A percentile compares a stretch with the other conserved stretches of the same genome.
phyloP scores from a whole-genome alignment of 2,888 invertebrate species.

The Lycocerus yunnanus region DNA sequence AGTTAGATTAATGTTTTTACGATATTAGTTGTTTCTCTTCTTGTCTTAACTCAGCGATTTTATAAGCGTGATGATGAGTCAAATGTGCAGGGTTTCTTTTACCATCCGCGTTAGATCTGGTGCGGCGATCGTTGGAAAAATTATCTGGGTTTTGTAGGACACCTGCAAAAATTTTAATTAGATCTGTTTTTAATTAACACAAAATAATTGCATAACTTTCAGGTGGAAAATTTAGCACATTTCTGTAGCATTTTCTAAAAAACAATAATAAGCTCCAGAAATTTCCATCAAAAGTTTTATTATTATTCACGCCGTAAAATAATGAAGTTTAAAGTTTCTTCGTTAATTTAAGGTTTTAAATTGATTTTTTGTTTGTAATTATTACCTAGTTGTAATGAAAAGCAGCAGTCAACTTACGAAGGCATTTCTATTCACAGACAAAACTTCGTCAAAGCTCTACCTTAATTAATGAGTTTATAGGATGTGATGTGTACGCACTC shows the following conservation, averaged over 20 bases:
- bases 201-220: neutral
- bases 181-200: neutral
- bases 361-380: constrained; percentile 36
- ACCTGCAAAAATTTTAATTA: neutral
- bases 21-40: constrained; percentile 49
- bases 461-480: constrained; percentile 52
- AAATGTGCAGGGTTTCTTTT: constrained; percentile 3
- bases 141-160: neutral
- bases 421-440: constrained; percentile 43
- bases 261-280: neutral
- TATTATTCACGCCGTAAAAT: neutral
- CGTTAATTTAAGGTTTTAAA: constrained; percentile 8
- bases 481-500: constrained; percentile 36
- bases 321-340: constrained; percentile 5
- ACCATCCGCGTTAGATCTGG: neutral
- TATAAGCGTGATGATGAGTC: constrained; percentile 8
- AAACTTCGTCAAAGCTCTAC: constrained; percentile 47
- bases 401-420: constrained; percentile 39
- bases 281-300: neutral
- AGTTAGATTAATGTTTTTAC: constrained; percentile 55
- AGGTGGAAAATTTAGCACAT: neutral
- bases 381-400: constrained; percentile 38
- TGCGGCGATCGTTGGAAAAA: neutral
- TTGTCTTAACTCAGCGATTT: constrained; percentile 46
- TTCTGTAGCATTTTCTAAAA: neutral